These are phyloP conservation scores for Cheilosia vulpina DNA, from an alignment of 2,888 invertebrate species.

Conservation along the genomic window DNA sequence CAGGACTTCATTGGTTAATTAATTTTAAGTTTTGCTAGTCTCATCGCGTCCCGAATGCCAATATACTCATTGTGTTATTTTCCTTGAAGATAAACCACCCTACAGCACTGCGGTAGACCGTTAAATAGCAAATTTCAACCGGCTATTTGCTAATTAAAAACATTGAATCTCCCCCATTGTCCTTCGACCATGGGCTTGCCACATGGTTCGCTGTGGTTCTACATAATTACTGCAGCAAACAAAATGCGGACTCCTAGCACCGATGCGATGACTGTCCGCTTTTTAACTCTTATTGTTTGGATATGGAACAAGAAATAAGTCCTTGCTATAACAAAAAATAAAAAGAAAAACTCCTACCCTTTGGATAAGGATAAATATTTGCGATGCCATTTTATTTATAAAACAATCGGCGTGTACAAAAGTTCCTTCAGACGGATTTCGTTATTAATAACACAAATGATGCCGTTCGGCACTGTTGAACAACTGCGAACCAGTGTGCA, in stretches of 20 bases:
- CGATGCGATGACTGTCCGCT: conserved; percentile 24
- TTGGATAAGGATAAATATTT: conserved; percentile 65
- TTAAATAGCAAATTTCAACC: conserved; percentile 37
- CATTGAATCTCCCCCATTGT: conserved; percentile 63
- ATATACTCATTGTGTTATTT: conserved; percentile 18
- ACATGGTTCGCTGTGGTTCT: conserved; percentile 38
- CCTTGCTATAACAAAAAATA: conserved; percentile 1
- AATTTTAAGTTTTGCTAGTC: not conserved
- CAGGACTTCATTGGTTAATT: not conserved
- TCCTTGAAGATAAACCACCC: conserved; percentile 22
- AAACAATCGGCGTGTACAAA: conserved; percentile 57
- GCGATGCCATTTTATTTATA: conserved; percentile 67
- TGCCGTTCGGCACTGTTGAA: conserved; percentile 39
- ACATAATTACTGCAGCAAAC: conserved; percentile 71
- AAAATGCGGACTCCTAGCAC: conserved; percentile 36
- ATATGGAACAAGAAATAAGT: conserved; percentile 49
- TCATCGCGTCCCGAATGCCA: conserved; percentile 8
- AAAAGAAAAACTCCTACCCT: conserved; percentile 16
- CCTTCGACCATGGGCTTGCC: conserved; percentile 54
- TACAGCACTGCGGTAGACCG: conserved; percentile 58
- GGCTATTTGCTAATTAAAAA: conserved; percentile 73
- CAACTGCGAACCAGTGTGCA: conserved; percentile 38
- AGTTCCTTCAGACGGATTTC: conserved; percentile 33
- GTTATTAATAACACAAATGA: conserved; percentile 66
- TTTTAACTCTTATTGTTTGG: conserved; percentile 36